Evolutionary conservation across 2,113 vertebrate species (phyloP).

Genomic region (Rhinoptilus africanus): DNA sequence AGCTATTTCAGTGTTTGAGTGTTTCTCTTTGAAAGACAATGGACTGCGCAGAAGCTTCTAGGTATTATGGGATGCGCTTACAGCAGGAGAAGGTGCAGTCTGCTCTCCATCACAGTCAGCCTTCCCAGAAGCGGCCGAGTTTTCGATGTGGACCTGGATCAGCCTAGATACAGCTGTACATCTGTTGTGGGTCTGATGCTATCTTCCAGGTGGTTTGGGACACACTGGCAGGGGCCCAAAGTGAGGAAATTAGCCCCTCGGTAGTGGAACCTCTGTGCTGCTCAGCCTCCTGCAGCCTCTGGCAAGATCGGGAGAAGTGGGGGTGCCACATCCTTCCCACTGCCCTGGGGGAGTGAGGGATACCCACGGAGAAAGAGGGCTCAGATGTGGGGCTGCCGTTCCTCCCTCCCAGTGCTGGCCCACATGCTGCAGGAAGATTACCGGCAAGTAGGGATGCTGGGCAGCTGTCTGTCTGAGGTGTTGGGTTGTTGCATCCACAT

Average conservation of each 20-base stretch:
- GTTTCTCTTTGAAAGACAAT: conserved; percentile 21
- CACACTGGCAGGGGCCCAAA: not conserved
- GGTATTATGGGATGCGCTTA: not conserved
- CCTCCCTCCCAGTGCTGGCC: not conserved
- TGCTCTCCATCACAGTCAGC: not conserved
- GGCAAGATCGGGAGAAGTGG: not conserved
- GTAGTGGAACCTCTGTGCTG: not conserved
- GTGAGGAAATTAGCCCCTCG: rapidly evolving
- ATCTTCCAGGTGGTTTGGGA: not conserved
- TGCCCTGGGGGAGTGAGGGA: not conserved
- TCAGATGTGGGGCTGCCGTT: not conserved
- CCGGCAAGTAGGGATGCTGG: not conserved
- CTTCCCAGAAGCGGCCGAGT: not conserved
- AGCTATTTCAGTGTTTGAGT: not conserved
- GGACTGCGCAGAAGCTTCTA: not conserved
- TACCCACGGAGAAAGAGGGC: not conserved
- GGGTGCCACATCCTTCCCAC: not conserved
- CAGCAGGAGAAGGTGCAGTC: not conserved
- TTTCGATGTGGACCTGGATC: not conserved
- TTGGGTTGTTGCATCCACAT: not conserved
- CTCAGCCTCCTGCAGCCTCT: not conserved
- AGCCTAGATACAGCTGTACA: not conserved
- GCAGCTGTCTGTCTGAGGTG: not conserved
- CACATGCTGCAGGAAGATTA: not conserved
- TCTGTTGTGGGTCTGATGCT: not conserved